phyloP scores from a whole-genome alignment of 2,888 invertebrate genomes.

The Lycocerus yunnanus region DNA sequence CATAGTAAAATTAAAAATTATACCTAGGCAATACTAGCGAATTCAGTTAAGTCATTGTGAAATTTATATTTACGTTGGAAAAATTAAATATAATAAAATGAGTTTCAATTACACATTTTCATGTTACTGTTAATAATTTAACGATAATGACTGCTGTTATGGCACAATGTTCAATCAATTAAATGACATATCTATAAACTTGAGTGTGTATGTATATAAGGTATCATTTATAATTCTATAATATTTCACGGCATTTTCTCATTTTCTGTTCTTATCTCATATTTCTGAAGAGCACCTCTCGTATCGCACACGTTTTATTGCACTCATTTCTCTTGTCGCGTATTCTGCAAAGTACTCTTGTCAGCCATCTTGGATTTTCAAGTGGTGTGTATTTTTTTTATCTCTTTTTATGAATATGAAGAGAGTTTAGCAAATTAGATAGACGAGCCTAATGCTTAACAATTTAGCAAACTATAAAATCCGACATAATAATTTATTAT shows the following conservation, averaged over 20 bases:
- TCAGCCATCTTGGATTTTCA: slow-evolving; percentile 47
- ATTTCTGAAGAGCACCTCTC: slow-evolving; percentile 48
- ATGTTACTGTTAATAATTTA: background rate
- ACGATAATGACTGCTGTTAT: background rate
- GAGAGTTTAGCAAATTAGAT: slow-evolving; percentile 14
- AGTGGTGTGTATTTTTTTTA: slow-evolving; percentile 30
- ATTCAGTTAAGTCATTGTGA: background rate
- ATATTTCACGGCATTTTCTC: slow-evolving; percentile 39
- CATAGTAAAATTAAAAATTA: background rate
- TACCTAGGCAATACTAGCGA: background rate
- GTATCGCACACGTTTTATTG: slow-evolving; percentile 52
- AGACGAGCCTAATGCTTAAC: background rate
- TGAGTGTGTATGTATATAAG: background rate
- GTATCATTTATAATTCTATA: slow-evolving; percentile 3
- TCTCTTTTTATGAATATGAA: slow-evolving; percentile 22
- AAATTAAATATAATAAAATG: background rate
- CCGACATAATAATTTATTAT: background rate
- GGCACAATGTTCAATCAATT: background rate
- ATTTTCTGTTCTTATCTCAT: slow-evolving; percentile 47
- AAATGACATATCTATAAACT: background rate
- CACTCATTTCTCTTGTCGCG: slow-evolving; percentile 46
- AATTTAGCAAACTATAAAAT: background rate
- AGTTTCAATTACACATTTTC: background rate
- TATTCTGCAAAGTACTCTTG: slow-evolving; percentile 44
- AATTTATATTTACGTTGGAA: background rate